Conservation (phyloP, 2,888 invertebrate genomes). For the Laothoe populi region DNA sequence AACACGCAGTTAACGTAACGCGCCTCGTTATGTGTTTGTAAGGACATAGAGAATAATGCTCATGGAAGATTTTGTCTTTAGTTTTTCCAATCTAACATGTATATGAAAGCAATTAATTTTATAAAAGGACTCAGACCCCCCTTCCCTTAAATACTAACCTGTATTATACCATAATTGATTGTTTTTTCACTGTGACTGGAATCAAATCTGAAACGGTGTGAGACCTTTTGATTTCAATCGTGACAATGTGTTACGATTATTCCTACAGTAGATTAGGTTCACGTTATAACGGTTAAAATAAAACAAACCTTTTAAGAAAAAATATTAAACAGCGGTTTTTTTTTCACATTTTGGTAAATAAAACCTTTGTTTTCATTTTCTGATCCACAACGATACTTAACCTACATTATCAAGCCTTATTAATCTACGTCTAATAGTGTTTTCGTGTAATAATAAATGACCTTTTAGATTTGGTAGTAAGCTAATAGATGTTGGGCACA, state of each 20-base stretch:
- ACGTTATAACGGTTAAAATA: too few relatives aligned
- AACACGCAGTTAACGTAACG: too few relatives aligned
- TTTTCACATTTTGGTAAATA: not conserved
- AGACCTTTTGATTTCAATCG: constrained; percentile 25
- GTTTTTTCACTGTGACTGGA: constrained; percentile 26
- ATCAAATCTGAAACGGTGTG: constrained; percentile 22
- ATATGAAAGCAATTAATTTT: too few relatives aligned
- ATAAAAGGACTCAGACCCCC: not conserved
- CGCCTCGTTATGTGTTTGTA: too few relatives aligned
- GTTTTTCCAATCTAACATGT: too few relatives aligned
- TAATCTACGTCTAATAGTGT: not conserved
- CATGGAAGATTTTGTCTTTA: too few relatives aligned
- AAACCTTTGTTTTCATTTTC: too few relatives aligned
- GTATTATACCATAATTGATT: constrained; percentile 26
- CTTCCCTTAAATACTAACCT: constrained; percentile 1
- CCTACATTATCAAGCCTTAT: not conserved
- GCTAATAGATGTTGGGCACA: too few relatives aligned
- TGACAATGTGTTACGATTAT: constrained; percentile 3
- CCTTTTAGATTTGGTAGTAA: not conserved
- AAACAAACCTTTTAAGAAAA: not conserved
- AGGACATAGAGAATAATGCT: too few relatives aligned
- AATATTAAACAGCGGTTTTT: not conserved
- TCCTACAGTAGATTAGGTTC: too few relatives aligned
- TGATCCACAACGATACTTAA: not conserved
- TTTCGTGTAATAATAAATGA: constrained; percentile 1